phyloP scores from a whole-genome alignment of 2,797 vertebrate genomes.

The Parambassis ranga region DNA sequence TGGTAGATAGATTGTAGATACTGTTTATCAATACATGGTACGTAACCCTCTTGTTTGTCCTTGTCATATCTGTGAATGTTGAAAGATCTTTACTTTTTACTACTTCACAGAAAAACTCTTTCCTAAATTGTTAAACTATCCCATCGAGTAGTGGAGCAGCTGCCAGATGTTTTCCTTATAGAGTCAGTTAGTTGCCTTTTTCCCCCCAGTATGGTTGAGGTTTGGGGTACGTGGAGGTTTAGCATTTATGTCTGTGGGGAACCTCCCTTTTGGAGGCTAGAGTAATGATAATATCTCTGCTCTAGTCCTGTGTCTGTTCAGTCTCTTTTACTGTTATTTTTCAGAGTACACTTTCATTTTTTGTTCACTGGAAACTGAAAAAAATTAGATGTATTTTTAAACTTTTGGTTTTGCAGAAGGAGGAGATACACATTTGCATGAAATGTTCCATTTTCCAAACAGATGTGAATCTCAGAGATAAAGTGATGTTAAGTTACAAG shows the following conservation, averaged over 20 bases:
- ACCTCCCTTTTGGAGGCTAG: constrained; percentile 17
- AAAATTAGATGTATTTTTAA: constrained; percentile 74
- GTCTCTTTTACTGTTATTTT: constrained; percentile 33
- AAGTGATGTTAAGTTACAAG: background rate
- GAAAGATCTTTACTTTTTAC: background rate
- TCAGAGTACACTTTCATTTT: constrained; percentile 73
- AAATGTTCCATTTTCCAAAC: constrained; percentile 49
- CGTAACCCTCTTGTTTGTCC: background rate
- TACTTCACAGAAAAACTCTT: background rate
- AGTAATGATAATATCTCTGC: constrained; percentile 14
- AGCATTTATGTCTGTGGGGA: constrained; percentile 25
- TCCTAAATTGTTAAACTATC: background rate
- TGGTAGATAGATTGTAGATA: background rate
- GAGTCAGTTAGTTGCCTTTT: background rate
- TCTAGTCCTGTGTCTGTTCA: constrained; percentile 12
- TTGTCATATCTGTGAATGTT: background rate
- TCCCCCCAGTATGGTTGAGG: constrained; percentile 6
- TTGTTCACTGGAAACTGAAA: constrained; percentile 78
- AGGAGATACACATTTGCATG: constrained; percentile 66
- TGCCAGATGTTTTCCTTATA: constrained; percentile 38
- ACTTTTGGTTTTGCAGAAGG: constrained; percentile 63
- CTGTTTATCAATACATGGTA: background rate
- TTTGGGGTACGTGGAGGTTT: constrained; percentile 38
- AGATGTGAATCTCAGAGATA: constrained; percentile 33
- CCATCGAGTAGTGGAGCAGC: constrained; percentile 3